phyloP scores from a whole-genome alignment of 2,113 vertebrate species.

The Coracopsis vasa region DNA sequence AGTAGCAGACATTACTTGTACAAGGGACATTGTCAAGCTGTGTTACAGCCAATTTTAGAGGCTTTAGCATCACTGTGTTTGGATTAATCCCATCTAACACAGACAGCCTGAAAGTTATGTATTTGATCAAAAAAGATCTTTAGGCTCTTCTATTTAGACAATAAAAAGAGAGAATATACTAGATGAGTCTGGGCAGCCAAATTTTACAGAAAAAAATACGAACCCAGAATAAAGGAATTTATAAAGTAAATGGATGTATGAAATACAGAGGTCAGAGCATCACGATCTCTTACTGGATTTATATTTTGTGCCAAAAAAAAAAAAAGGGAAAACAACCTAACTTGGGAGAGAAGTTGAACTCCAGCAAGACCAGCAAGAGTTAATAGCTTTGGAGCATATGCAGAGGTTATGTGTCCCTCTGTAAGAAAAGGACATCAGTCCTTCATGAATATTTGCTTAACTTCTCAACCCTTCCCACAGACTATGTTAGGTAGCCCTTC shows the following conservation, averaged over 20 bases:
- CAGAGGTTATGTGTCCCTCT: background rate
- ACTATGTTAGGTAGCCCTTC: background rate
- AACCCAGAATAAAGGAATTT: background rate
- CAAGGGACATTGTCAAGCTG: background rate
- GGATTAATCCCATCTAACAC: background rate
- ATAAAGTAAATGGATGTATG: background rate
- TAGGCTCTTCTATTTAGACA: background rate
- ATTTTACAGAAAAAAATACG: accelerated
- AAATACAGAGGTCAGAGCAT: background rate
- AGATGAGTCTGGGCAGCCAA: background rate
- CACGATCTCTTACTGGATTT: background rate
- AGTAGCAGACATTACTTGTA: background rate
- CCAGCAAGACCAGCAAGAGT: background rate
- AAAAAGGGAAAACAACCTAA: accelerated
- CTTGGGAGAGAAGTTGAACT: background rate
- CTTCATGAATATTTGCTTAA: background rate
- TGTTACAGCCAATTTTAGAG: background rate
- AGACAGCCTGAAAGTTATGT: background rate
- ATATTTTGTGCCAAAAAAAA: background rate
- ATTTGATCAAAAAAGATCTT: background rate
- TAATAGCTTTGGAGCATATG: background rate
- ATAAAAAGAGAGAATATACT: background rate
- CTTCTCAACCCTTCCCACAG: background rate
- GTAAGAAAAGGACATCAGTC: background rate
- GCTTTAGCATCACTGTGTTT: background rate